Conservation (phyloP, 2,113 vertebrate species). For the Ginglymostoma cirratum region DNA sequence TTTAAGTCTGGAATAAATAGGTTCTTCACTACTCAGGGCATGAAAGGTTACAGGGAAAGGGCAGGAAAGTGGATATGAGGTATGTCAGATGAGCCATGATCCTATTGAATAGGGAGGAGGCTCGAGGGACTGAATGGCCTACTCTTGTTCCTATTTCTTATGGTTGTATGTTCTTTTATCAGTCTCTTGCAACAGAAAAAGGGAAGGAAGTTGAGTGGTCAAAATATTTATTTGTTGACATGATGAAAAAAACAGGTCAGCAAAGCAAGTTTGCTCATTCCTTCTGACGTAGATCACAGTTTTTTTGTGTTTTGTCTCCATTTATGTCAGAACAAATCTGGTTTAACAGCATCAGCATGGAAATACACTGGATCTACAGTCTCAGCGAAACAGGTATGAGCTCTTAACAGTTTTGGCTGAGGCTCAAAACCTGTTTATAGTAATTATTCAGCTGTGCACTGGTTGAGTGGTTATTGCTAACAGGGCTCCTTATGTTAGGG, state of each 20-base stretch:
- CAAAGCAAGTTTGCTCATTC: not conserved
- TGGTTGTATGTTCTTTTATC: too few species aligned
- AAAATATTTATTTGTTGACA: not conserved
- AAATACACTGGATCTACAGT: not conserved
- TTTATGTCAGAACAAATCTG: not conserved
- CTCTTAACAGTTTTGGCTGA: not conserved
- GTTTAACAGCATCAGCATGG: not conserved
- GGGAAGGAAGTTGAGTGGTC: too few species aligned
- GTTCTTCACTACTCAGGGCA: too few species aligned
- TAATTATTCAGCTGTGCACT: not conserved
- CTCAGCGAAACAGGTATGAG: not conserved
- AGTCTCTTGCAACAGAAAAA: not conserved
- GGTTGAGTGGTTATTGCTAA: slow-evolving; percentile 1
- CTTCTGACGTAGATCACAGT: not conserved
- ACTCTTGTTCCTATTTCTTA: too few species aligned
- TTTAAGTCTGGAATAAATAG: too few species aligned
- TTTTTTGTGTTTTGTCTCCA: not conserved
- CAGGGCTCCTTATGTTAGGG: slow-evolving; percentile 11
- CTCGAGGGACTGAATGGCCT: too few species aligned
- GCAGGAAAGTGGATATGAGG: too few species aligned
- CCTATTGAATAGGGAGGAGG: too few species aligned
- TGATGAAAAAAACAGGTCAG: not conserved
- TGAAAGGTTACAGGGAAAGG: too few species aligned
- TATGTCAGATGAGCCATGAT: too few species aligned
- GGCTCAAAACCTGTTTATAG: not conserved